These are phyloP conservation scores for Drosophila busckii DNA, from an alignment of 1,140 invertebrate species.

Conservation along the genomic window DNA sequence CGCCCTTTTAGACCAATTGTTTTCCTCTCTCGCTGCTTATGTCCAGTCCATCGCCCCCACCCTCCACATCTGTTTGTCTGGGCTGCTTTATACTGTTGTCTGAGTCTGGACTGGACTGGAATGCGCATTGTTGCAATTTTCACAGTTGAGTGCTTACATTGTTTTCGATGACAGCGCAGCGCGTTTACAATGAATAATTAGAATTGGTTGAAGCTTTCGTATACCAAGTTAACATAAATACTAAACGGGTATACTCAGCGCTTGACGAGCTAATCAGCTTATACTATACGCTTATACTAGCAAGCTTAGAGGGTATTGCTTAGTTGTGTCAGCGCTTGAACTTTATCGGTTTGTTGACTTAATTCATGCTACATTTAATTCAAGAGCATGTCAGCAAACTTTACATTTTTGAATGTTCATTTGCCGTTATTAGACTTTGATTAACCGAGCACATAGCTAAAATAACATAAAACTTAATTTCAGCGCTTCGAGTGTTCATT, in stretches of 20 bases:
- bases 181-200: slow-evolving; percentile 73
- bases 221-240: slow-evolving; percentile 1
- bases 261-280: no score
- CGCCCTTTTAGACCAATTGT: not conserved
- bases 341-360: slow-evolving; percentile 16
- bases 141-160: slow-evolving; percentile 67
- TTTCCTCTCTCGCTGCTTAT: no score
- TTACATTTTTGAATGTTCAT: slow-evolving; percentile 16
- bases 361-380: slow-evolving; percentile 46
- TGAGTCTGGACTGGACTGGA: slow-evolving; percentile 34
- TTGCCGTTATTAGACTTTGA: no score
- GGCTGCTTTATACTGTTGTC: not conserved
- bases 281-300: not conserved
- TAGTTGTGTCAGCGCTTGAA: not conserved
- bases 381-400: slow-evolving; percentile 23
- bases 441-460: no score
- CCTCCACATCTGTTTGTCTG: not conserved
- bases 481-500: no score
- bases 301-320: not conserved
- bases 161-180: slow-evolving; percentile 68
- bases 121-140: slow-evolving; percentile 72
- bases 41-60: slow-evolving; percentile 12
- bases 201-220: slow-evolving; percentile 56
- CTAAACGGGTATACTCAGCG: slow-evolving; percentile 3
- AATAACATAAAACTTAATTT: no score